A percentile compares a stretch with the other conserved stretches of the same genome.
These are phyloP conservation scores for Nesidiocoris tenuis DNA, from an alignment of 2,888 invertebrate genomes.

Conservation along the genomic window DNA sequence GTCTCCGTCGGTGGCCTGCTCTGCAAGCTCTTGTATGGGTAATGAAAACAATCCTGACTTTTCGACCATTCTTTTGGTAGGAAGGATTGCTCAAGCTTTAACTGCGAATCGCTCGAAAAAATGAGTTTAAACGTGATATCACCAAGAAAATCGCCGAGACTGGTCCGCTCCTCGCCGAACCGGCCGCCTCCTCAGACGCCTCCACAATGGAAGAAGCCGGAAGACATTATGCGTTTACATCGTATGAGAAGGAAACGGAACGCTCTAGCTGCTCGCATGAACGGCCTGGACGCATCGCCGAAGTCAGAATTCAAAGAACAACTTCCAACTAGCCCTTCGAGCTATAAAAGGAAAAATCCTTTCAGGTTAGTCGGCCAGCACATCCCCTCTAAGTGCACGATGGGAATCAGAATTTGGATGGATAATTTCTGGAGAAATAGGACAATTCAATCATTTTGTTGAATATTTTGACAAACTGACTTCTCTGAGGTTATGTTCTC, in stretches of 20 bases:
- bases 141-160: slow-evolving; percentile 31
- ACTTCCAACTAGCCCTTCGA: slow-evolving; percentile 2
- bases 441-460: too few species aligned
- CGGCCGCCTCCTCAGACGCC: slow-evolving; percentile 48
- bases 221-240: slow-evolving; percentile 70
- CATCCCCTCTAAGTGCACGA: too few species aligned
- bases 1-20: too few species aligned
- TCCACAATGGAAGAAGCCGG: slow-evolving; percentile 59
- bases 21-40: too few species aligned
- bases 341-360: slow-evolving; percentile 49
- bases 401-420: too few species aligned
- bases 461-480: too few species aligned
- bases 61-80: too few species aligned
- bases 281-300: slow-evolving; percentile 25
- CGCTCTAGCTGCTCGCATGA: slow-evolving; percentile 71
- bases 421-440: too few species aligned
- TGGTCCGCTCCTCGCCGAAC: slow-evolving; percentile 9
- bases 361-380: slow-evolving; percentile 51
- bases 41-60: too few species aligned
- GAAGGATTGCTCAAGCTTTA: too few species aligned
- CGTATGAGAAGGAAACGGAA: slow-evolving; percentile 74
- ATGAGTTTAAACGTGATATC: slow-evolving; percentile 32
- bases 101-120: background rate
- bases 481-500: too few species aligned
- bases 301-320: slow-evolving; percentile 7